phyloP scores from a whole-genome alignment of 2,888 invertebrate species.

The Caenorhabditis becei region DNA sequence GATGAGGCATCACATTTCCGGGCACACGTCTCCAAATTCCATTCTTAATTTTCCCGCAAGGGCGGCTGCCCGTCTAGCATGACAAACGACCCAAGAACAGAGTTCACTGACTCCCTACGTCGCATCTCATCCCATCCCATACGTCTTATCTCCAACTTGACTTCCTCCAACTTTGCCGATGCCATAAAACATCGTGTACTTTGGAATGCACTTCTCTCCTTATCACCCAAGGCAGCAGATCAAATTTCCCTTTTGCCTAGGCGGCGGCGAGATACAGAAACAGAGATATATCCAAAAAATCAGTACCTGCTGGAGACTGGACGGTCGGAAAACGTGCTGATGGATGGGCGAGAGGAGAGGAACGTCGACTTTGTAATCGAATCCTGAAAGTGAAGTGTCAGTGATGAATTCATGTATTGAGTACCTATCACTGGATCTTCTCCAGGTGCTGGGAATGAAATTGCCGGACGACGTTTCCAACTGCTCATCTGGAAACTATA shows the following conservation, averaged over 20 bases:
- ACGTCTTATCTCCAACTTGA: conserved; percentile 15
- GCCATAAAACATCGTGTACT: conserved; percentile 33
- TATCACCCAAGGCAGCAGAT: conserved; percentile 39
- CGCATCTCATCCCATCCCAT: conserved; percentile 16
- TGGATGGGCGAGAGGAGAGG: conserved; percentile 73
- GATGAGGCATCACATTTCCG: conserved; percentile 38
- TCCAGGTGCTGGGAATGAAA: conserved; percentile 63
- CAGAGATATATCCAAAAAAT: not conserved
- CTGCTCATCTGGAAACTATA: conserved; percentile 63
- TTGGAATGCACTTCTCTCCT: conserved; percentile 38
- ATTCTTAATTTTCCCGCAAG: conserved; percentile 13
- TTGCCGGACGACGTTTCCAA: conserved; percentile 67
- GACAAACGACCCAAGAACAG: conserved; percentile 33
- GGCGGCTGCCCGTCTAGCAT: conserved; percentile 30
- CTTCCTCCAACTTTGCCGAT: conserved; percentile 25
- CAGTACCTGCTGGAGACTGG: conserved; percentile 72
- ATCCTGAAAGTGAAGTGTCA: conserved; percentile 45
- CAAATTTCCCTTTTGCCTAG: conserved; percentile 18
- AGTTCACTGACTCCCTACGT: conserved; percentile 38
- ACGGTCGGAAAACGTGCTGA: conserved; percentile 70
- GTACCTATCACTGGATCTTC: conserved; percentile 66
- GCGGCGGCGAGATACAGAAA: not conserved
- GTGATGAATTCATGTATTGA: not conserved
- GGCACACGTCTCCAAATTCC: conserved; percentile 8
- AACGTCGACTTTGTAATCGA: conserved; percentile 69